These are phyloP conservation scores for Hypanus sabinus DNA, from an alignment of 2,113 vertebrate species.

Conservation along the genomic window DNA sequence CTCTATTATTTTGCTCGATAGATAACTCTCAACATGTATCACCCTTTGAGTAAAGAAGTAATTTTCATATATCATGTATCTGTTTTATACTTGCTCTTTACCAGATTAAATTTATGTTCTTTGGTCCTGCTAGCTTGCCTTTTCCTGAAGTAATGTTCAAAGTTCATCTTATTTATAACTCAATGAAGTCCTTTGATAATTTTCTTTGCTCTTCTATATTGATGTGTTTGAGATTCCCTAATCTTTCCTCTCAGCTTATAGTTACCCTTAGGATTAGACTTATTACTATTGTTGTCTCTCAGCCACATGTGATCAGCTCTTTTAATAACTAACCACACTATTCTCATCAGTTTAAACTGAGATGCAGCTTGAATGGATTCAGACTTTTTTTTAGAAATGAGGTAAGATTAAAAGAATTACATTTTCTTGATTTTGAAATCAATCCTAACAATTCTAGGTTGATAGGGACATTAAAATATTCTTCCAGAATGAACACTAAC, in stretches of 20 bases:
- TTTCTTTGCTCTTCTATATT: background rate
- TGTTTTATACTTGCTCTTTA: conserved; percentile 11
- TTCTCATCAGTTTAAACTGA: background rate
- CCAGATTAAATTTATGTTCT: background rate
- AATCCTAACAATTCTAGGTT: background rate
- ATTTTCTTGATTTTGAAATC: background rate
- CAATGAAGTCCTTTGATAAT: background rate
- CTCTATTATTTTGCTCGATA: background rate
- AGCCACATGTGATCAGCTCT: background rate
- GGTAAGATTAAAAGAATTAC: background rate
- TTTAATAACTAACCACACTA: background rate
- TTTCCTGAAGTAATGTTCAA: background rate
- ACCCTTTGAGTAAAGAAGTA: background rate
- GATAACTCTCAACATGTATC: conserved; percentile 11
- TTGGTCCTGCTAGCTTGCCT: background rate
- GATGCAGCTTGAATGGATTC: background rate
- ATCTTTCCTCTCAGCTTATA: background rate
- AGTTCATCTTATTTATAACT: background rate
- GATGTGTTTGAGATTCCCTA: background rate
- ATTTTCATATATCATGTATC: conserved; percentile 20
- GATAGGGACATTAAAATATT: background rate
- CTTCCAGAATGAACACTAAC: background rate
- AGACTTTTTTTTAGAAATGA: background rate
- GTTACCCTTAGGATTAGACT: background rate
- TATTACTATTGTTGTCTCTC: background rate